Base-by-base conservation (phyloP, 2,113 vertebrate species). In the Irena cyanogastra region DNA sequence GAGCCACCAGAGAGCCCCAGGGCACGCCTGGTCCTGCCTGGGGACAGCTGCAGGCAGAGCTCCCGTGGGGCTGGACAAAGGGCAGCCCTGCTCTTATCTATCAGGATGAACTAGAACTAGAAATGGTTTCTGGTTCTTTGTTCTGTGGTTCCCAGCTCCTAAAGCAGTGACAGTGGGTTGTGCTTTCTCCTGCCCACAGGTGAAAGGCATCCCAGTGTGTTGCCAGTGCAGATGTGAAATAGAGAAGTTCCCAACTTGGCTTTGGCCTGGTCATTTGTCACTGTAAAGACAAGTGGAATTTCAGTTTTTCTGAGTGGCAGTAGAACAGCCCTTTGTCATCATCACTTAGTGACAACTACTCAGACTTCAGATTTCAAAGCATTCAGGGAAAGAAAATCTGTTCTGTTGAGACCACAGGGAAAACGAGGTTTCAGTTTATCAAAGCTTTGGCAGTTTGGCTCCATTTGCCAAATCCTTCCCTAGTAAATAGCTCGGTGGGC, bases 281-380 rank as follows among this genome's bases (percentile, higher is more conserved):
- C 42, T 56, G 92, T 11, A 39, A 72, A 74, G 30, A 47, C 30
- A 11, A 79, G 57, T 1, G 39, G 57, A 50, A 64, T 16, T 26
- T 90, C 12, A 3, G 11, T 4, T 59, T 64, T 83, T 26, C 35
- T 27, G 47, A 59, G 68, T 47, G 82, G 41, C 85, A 80, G 45
- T 8, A 69, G 74, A 94, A 66, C 1, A 79, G 61, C 63, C 28
- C 53, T 89, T 78, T 94, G 86, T 87, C 47, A 18, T 76, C 21
- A 0, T 69, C 65, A 3, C 71, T 96, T 47, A 44, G 82, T 50
- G 83, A 87, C 76, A 71, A 12, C 59, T n/a, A 7, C 65, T 59
- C 33, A 59, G 54, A 91, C 71, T 94, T 91, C 60, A 44, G 78
- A 49, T 95, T 96, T 91, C 93, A 95, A 95, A 96, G 96, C 54